phyloP scores from a whole-genome alignment of 2,888 invertebrate genomes.

The Leistus spinibarbis region DNA sequence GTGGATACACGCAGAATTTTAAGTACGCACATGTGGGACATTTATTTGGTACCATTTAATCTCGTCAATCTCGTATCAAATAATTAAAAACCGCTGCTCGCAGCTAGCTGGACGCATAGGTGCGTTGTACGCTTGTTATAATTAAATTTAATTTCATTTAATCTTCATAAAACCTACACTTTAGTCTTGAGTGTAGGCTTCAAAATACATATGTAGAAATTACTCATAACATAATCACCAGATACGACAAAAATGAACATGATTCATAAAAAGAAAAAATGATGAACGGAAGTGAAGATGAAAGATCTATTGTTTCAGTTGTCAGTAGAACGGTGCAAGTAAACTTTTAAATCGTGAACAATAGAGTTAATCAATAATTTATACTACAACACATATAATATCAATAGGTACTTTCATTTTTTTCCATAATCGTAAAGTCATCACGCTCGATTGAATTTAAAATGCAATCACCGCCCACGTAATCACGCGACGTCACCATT shows the following conservation, averaged over 20 bases:
- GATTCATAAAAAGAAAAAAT: slow-evolving; percentile 9
- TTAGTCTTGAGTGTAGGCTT: background rate
- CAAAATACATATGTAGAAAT: background rate
- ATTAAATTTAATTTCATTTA: background rate
- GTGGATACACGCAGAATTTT: too few species aligned
- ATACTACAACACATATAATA: background rate
- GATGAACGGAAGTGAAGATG: background rate
- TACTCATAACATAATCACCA: background rate
- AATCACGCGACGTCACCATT: background rate
- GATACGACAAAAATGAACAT: background rate
- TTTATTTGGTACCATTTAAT: too few species aligned
- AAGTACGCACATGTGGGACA: too few species aligned
- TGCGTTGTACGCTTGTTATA: too few species aligned
- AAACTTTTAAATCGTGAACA: background rate
- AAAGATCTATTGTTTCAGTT: slow-evolving; percentile 3
- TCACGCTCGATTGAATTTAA: slow-evolving; percentile 1
- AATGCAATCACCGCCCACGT: background rate
- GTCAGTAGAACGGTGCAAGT: background rate
- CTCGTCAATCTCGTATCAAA: too few species aligned
- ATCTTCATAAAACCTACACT: background rate
- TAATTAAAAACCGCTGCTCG: too few species aligned
- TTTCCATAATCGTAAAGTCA: background rate
- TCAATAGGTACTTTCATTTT: background rate
- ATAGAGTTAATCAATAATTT: background rate
- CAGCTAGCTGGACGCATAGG: too few species aligned